These are phyloP conservation scores for Tridacna crocea DNA, from an alignment of 2,888 invertebrate genomes.

Conservation along the genomic window DNA sequence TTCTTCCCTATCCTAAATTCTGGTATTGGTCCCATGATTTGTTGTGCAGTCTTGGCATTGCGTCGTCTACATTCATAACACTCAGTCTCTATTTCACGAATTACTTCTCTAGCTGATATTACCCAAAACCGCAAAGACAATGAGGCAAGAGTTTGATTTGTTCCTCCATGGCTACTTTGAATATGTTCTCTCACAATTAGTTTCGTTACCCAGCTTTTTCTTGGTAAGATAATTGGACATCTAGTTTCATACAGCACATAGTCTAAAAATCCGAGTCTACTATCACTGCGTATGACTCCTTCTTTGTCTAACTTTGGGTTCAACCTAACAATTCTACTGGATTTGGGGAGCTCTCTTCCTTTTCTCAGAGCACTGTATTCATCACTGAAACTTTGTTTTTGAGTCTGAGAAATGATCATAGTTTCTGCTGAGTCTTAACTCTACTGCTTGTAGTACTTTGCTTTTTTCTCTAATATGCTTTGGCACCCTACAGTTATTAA, in stretches of 20 bases:
- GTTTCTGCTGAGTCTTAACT: constrained; percentile 34
- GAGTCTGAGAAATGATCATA: too few relatives aligned
- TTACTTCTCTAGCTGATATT: not conserved
- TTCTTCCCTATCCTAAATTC: not conserved
- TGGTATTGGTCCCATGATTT: not conserved
- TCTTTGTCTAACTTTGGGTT: too few relatives aligned
- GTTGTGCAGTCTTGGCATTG: not conserved
- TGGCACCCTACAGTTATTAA: too few relatives aligned
- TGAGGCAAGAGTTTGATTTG: not conserved
- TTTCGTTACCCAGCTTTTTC: too few relatives aligned
- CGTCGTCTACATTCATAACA: not conserved
- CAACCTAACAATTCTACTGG: too few relatives aligned
- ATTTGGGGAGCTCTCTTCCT: constrained; percentile 16
- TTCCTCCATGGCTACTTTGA: not conserved
- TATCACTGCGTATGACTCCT: too few relatives aligned
- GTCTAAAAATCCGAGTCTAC: too few relatives aligned
- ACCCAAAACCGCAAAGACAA: not conserved
- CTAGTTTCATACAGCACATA: not conserved
- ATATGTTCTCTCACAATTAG: not conserved
- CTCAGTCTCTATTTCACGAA: not conserved
- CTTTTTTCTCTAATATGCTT: too few relatives aligned
- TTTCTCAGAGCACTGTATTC: constrained; percentile 25
- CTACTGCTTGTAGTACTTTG: too few relatives aligned
- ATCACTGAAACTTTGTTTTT: too few relatives aligned
- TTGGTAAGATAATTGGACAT: too few relatives aligned